A percentile compares a stretch with the other conserved stretches of the same genome.
Conservation (phyloP, 1,140 invertebrate species). For the Bemisia tabaci region DNA sequence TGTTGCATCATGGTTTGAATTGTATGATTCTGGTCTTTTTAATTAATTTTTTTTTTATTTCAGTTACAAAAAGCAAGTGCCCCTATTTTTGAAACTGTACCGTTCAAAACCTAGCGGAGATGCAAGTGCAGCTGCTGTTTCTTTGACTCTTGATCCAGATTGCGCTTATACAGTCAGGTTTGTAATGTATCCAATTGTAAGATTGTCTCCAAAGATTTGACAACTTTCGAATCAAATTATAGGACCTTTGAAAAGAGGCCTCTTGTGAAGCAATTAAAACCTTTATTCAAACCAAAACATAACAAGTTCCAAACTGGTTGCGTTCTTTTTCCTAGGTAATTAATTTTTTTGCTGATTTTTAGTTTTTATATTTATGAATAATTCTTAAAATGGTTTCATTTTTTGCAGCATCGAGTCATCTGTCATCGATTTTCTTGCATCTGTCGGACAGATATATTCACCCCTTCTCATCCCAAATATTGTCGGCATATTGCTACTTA, state of each 20-base stretch:
- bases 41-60: no score
- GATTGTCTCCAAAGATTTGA: no score
- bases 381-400: no score
- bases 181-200: background rate
- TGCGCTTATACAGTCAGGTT: background rate
- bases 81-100: background rate
- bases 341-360: background rate
- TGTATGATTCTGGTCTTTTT: no score
- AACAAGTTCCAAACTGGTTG: no score
- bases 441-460: background rate
- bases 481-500: background rate
- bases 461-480: background rate
- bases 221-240: no score
- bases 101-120: background rate
- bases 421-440: background rate
- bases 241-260: no score
- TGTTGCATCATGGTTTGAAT: no score
- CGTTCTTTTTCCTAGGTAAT: no score
- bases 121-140: background rate
- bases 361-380: background rate
- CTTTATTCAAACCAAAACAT: no score
- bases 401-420: background rate
- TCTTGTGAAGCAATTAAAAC: no score
- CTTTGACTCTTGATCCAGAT: background rate
- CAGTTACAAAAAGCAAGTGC: background rate